These are phyloP conservation scores for Ephestia elutella DNA, from an alignment of 1,140 invertebrate species.

Conservation along the genomic window DNA sequence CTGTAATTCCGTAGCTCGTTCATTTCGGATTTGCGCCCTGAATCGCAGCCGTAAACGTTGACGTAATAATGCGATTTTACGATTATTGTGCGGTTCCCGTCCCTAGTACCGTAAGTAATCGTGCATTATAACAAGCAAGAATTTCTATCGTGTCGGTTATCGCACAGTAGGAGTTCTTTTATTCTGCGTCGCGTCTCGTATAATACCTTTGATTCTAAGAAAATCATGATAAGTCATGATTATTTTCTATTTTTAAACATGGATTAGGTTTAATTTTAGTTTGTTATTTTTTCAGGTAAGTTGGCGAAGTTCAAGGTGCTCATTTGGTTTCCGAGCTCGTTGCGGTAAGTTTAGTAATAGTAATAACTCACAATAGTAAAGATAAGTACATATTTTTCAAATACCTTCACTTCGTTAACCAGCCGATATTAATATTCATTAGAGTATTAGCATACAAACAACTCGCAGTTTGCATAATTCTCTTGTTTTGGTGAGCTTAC, in stretches of 20 bases:
- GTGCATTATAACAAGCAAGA: conserved; percentile 18
- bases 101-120: conserved; percentile 12
- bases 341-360: conserved; percentile 15
- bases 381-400: conserved; percentile 11
- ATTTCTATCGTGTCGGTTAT: conserved; percentile 6
- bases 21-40: conserved; percentile 33
- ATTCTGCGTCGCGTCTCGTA: too few relatives aligned
- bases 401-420: conserved; percentile 6
- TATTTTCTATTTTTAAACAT: conserved; percentile 15
- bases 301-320: conserved; percentile 12
- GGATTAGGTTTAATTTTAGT: conserved; percentile 48
- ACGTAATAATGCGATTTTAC: conserved; percentile 30
- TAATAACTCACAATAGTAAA: background rate
- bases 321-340: background rate
- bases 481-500: conserved; percentile 28
- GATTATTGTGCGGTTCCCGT: conserved; percentile 20
- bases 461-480: conserved; percentile 26
- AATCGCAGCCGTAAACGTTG: conserved; percentile 25
- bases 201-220: background rate
- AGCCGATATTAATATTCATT: conserved; percentile 28
- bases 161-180: conserved; percentile 11
- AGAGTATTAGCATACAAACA: conserved; percentile 25
- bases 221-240: background rate
- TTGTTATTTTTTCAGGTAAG: conserved; percentile 53
- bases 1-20: conserved; percentile 32